Evolutionary conservation across 2,888 invertebrate genomes (phyloP).

Genomic region (Lasius platythorax): DNA sequence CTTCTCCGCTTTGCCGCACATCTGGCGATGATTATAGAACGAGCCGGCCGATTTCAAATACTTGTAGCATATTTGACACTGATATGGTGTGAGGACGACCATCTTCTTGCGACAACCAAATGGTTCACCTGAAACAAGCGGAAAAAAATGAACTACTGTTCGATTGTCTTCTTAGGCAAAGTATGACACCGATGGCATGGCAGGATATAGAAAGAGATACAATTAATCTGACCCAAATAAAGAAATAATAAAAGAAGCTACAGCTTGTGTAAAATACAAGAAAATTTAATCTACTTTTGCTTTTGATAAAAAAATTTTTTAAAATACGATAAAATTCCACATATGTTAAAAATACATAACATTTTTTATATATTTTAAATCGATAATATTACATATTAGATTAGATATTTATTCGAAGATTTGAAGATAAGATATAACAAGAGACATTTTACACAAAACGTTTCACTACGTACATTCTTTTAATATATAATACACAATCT

Average conservation of each 20-base stretch:
- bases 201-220: neutral
- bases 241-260: neutral
- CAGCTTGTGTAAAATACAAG: neutral
- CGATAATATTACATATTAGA: neutral
- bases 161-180: slow-evolving; percentile 2
- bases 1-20: slow-evolving; percentile 70
- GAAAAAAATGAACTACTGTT: slow-evolving; percentile 66
- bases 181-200: neutral
- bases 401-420: too few species aligned
- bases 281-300: neutral
- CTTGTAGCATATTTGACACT: slow-evolving; percentile 70
- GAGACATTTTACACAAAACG: too few species aligned
- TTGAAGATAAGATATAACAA: too few species aligned
- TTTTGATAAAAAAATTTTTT: neutral
- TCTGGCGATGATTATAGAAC: slow-evolving; percentile 65
- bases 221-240: neutral
- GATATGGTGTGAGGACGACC: slow-evolving; percentile 60
- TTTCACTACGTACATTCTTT: too few species aligned
- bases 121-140: slow-evolving; percentile 70
- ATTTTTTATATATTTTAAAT: neutral
- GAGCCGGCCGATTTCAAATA: slow-evolving; percentile 70
- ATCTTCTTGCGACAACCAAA: slow-evolving; percentile 13
- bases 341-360: neutral
- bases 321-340: neutral
- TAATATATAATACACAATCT: too few species aligned